These are phyloP conservation scores for Poeciliopsis turneri DNA, from an alignment of 2,797 vertebrate species.

Conservation along the genomic window DNA sequence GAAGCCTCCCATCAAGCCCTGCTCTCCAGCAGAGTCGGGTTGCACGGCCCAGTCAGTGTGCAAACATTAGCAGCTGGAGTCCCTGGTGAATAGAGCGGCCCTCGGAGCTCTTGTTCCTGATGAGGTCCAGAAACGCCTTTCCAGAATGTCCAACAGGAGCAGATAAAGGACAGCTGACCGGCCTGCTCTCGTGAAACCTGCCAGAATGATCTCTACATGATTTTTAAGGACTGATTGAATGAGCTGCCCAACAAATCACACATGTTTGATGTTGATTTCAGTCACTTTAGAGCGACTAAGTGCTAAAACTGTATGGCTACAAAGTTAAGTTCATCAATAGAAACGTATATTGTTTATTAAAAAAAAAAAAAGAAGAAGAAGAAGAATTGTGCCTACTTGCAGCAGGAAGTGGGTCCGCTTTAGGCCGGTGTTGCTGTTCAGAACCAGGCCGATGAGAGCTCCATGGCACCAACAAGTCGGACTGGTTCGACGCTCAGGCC, in stretches of 20 bases:
- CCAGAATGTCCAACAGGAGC: slow-evolving; percentile 11
- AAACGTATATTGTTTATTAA: not conserved
- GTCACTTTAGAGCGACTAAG: not conserved
- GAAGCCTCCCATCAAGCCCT: slow-evolving; percentile 46
- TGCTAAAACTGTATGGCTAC: not conserved
- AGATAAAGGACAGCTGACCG: not conserved
- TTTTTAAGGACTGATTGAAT: not conserved
- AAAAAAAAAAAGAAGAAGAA: no score
- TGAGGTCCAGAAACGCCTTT: slow-evolving; percentile 6
- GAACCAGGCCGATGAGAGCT: slow-evolving; percentile 55
- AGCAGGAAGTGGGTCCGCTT: slow-evolving; percentile 22
- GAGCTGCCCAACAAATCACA: not conserved
- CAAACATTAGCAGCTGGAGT: slow-evolving; percentile 63
- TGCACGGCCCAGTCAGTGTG: slow-evolving; percentile 65
- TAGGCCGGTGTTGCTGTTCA: slow-evolving; percentile 52
- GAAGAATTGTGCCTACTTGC: slow-evolving; percentile 29
- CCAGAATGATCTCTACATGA: not conserved
- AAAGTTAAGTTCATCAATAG: not conserved
- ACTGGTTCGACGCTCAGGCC: slow-evolving; percentile 28
- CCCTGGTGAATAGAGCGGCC: slow-evolving; percentile 41
- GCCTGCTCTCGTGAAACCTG: not conserved
- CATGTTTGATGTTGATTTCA: not conserved
- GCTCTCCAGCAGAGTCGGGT: slow-evolving; percentile 42
- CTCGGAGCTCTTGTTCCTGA: slow-evolving; percentile 48
- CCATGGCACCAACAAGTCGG: slow-evolving; percentile 65